Evolutionary conservation across 1,140 invertebrate genomes (phyloP).

Genomic region (Tetraneura akinire): DNA sequence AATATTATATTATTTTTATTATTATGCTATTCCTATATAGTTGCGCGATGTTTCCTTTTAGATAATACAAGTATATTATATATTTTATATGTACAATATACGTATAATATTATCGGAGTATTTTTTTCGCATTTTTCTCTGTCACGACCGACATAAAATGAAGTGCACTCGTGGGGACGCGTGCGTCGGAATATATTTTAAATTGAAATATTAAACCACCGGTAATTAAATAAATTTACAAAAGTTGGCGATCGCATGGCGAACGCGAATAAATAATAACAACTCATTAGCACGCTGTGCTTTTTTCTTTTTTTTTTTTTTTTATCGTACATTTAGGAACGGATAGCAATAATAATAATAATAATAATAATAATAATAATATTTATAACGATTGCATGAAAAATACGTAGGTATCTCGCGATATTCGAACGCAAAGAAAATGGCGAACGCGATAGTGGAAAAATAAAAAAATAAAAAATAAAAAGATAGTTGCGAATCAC

Average conservation of each 20-base stretch:
- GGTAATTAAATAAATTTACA: conserved; percentile 30
- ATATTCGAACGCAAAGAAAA: neutral
- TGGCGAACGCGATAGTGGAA: neutral
- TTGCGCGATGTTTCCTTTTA: neutral
- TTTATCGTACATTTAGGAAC: conserved; percentile 5
- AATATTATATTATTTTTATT: too few species aligned
- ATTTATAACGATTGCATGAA: conserved; percentile 28
- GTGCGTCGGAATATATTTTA: neutral
- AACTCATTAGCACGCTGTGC: neutral
- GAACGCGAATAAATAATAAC: conserved; percentile 6
- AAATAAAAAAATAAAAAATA: neutral
- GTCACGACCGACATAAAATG: neutral
- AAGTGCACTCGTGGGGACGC: conserved; percentile 1
- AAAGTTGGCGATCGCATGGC: conserved; percentile 5
- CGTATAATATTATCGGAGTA: neutral
- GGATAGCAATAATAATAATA: too few species aligned
- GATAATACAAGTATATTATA: neutral
- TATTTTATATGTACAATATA: too few species aligned
- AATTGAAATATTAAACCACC: conserved; percentile 43
- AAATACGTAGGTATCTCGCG: neutral
- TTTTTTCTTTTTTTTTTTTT: neutral
- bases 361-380: too few species aligned
- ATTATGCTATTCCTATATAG: too few species aligned
- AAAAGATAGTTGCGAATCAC: neutral
- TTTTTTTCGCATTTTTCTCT: neutral